phyloP scores from a whole-genome alignment of 2,888 invertebrate species.

The Abscondita cerata region DNA sequence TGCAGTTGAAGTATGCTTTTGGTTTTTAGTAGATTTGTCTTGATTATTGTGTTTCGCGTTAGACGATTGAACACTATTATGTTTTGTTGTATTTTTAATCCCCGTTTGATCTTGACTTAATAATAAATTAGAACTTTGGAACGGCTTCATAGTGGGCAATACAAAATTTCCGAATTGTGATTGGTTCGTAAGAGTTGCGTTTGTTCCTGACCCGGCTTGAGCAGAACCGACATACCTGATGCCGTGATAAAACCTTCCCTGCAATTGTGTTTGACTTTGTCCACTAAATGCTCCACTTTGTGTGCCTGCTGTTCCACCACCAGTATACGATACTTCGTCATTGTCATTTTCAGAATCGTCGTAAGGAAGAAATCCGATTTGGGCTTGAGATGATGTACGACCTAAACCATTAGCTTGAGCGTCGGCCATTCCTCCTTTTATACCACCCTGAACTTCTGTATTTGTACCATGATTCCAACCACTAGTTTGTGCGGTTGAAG shows the following conservation, averaged over 20 bases:
- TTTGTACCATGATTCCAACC: constrained; percentile 79
- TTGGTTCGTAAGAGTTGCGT: constrained; percentile 56
- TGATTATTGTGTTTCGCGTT: constrained; percentile 11
- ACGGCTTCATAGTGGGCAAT: constrained; percentile 32
- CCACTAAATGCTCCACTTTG: constrained; percentile 78
- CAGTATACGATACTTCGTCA: constrained; percentile 68
- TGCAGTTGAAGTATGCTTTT: constrained; percentile 24
- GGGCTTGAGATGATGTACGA: constrained; percentile 86
- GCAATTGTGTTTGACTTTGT: constrained; percentile 83
- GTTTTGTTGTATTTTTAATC: not conserved
- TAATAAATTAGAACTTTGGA: constrained; percentile 13
- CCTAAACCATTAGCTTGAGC: constrained; percentile 86
- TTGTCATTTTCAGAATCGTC: constrained; percentile 66
- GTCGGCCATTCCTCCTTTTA: constrained; percentile 84
- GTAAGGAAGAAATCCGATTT: constrained; percentile 84
- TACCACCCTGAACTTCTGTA: constrained; percentile 80
- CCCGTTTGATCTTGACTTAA: not conserved
- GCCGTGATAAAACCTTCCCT: constrained; percentile 77
- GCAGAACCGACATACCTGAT: constrained; percentile 70
- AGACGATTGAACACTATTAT: not conserved
- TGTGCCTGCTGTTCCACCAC: constrained; percentile 80
- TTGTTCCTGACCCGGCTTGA: constrained; percentile 79
- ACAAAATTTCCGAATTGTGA: constrained; percentile 37
- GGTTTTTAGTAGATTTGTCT: constrained; percentile 5
- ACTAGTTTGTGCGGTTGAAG: constrained; percentile 77